Base-by-base conservation (phyloP, 2,797 vertebrate species). In the Percopsis omiscomaycus region DNA sequence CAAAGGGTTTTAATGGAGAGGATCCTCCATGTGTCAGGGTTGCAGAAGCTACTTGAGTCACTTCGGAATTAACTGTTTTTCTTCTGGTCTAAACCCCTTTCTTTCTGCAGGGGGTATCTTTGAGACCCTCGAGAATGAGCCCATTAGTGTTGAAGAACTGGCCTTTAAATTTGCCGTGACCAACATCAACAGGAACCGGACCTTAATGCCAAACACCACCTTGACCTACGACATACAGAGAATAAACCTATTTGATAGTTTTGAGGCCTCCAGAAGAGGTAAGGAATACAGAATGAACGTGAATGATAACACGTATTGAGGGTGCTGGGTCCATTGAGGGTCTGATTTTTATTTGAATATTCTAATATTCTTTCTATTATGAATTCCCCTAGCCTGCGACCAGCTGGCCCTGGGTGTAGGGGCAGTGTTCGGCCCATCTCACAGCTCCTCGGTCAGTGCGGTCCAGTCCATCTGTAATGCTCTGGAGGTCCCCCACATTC, bases 151-250 rank as follows among this genome's bases (percentile, higher is more conserved):
- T 71, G 98, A 99, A 89, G 98, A 99, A 89, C 84, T 99, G 88
- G 97, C 97, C 75, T 99, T 99, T 93, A 98, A 98, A 92, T 99
- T 99, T 79, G 97, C 98, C 48, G 95, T 99, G 72, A 96, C 92
- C 89, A 99, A 94, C 89, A 96, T 98, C 84, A 99, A 99, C 88
- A 92, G 96, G 88, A 98, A 99, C 89, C 92, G 96, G 90, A 96
- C 95, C 64, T 89, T 99, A 89, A 96, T 98, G 96, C 98, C 97
- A 88, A 98, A 98, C 91, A 97, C 93, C 82, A 99, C 97, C 10
- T 89, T 99, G 89, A 98, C 97, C 88, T 99, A 98, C 3, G 98
- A 98, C 90, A 95, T 99, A 88, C 98, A 98, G 93, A 96, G 96
- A 91, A 97, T 99, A 91, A 98, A 98, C 87, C 90, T 98, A 51